Base-by-base conservation (phyloP, 1,140 invertebrate genomes). In the Saccostrea cuccullata region DNA sequence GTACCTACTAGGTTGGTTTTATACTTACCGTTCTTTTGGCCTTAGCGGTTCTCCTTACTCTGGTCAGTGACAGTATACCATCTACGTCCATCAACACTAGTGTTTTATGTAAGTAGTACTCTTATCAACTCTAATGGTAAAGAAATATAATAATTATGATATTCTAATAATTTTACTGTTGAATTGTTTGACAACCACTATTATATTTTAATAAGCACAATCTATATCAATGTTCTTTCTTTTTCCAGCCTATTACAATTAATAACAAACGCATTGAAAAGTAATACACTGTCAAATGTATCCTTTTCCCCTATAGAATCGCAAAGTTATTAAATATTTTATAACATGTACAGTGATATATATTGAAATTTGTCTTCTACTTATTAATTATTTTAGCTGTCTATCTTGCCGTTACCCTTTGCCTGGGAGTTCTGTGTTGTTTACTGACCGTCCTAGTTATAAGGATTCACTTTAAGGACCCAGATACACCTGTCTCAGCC, bases 31-130 rank as follows among this genome's bases (percentile, higher is more conserved):
- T 88, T 4, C 55, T 88, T 11, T 55, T 88, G n/a, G 87, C 87
- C 1, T 13, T 85, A 15, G 87, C 87, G 9, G 87, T 88, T 17
- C 67, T 88, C 12, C 67, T 88, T n/a, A 88, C 87, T 15, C 40
- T 88, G 64, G 67, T 88, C 12, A 85, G 83, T 5, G 87, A 88
- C 26, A 88, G 87, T 26, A 88, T 88, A 55, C 87, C 87, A 8
- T 73, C 83, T 2, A 85, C 87, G 17, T 85, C 87, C 3, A 47
- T 88, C 36, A 85, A 85, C 56, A 85, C 84, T 9, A 85, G 58
- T 15, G 64, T 85, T 40, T 40, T 88, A 17, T 88, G 87, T 88
- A 58, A 73, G 87, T 88, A 47, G 47, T 5, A 47, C 6, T 47
- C 47, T 8, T 47, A 3, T 47, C 0, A 47, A 47, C 9, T 6